Conservation (phyloP, 2,888 invertebrate genomes). For the Spodoptera exigua region DNA sequence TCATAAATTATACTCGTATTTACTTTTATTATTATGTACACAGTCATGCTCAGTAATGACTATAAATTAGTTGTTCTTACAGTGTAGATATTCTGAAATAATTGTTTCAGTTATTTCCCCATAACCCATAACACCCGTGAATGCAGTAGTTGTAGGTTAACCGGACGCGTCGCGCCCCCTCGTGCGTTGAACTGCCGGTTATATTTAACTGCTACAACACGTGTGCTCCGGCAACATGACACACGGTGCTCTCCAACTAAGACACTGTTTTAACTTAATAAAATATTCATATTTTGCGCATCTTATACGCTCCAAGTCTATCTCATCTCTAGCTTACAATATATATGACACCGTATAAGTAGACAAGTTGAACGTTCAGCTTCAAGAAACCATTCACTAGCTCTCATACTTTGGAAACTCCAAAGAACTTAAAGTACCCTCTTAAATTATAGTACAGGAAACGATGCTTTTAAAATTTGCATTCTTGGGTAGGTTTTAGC, state of each 20-base stretch:
- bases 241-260: constrained; percentile 75
- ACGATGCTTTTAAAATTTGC: constrained; percentile 70
- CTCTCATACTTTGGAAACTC: constrained; percentile 56
- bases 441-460: constrained; percentile 66
- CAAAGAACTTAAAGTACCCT: constrained; percentile 63
- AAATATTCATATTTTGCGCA: constrained; percentile 60
- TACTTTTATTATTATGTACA: background rate
- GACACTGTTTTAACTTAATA: constrained; percentile 69
- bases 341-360: constrained; percentile 9
- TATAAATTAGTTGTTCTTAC: too few relatives aligned
- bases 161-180: constrained; percentile 78
- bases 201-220: constrained; percentile 87
- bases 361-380: constrained; percentile 20
- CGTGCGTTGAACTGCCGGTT: constrained; percentile 86
- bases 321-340: constrained; percentile 8
- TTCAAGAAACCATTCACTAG: constrained; percentile 60
- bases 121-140: constrained; percentile 51
- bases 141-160: constrained; percentile 78
- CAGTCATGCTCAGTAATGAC: too few relatives aligned
- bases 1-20: constrained; percentile 3
- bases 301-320: constrained; percentile 4
- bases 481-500: constrained; percentile 68
- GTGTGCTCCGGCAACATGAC: constrained; percentile 77
- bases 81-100: constrained; percentile 12
- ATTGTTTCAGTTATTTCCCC: constrained; percentile 33